These are phyloP conservation scores for Enteromius mattozi DNA, from an alignment of 2,797 vertebrate genomes.

Conservation along the genomic window DNA sequence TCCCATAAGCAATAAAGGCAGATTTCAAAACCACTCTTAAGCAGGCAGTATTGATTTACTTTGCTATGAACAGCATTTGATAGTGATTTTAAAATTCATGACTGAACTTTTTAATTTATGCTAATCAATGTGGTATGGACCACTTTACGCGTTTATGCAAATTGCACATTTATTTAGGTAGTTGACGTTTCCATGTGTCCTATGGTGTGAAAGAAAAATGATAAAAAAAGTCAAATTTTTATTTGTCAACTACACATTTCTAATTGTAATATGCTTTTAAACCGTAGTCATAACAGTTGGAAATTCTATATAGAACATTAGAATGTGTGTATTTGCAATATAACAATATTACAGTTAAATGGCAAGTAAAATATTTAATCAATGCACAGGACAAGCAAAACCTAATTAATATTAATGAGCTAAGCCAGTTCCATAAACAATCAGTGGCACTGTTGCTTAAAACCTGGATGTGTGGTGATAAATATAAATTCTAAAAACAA, in stretches of 20 bases:
- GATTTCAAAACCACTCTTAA: neutral
- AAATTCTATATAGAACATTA: neutral
- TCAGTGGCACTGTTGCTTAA: no score
- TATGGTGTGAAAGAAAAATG: no score
- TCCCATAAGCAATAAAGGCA: neutral
- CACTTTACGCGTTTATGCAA: neutral
- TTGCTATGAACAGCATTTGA: neutral
- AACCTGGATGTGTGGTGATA: no score
- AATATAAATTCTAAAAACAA: neutral
- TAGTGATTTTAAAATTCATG: neutral
- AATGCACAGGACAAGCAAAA: neutral
- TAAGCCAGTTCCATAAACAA: neutral
- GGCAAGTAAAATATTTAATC: neutral
- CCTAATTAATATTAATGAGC: neutral
- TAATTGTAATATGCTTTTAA: neutral
- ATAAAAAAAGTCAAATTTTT: no score
- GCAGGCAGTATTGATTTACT: neutral
- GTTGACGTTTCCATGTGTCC: no score
- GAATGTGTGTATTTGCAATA: neutral
- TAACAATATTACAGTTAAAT: neutral
- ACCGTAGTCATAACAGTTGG: neutral
- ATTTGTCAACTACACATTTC: neutral
- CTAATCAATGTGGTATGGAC: neutral
- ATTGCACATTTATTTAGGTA: neutral
- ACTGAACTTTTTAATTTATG: neutral